Evolutionary conservation across 2,888 invertebrate genomes (phyloP).

Genomic region (Drosophila maculinotata): DNA sequence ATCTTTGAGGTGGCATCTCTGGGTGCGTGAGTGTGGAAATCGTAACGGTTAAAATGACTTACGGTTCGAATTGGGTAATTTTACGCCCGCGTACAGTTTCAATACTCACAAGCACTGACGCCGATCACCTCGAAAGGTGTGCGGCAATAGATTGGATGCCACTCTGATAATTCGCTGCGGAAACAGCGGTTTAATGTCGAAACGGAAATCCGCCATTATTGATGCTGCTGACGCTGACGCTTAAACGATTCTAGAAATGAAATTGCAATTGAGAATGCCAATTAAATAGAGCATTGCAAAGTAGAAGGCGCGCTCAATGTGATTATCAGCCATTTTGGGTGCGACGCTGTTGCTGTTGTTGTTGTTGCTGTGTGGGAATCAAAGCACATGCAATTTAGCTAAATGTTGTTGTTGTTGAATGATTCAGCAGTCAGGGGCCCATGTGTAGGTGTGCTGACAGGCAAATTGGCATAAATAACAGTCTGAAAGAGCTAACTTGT

Average conservation of each 20-base stretch:
- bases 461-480: constrained; percentile 17
- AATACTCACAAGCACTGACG: constrained; percentile 86
- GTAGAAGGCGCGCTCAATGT: constrained; percentile 50
- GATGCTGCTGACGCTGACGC: constrained; percentile 19
- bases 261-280: constrained; percentile 54
- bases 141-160: constrained; percentile 86
- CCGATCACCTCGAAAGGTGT: constrained; percentile 86
- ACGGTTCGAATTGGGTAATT: constrained; percentile 10
- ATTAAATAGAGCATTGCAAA: constrained; percentile 74
- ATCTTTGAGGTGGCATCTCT: constrained; percentile 88
- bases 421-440: constrained; percentile 52
- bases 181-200: constrained; percentile 86
- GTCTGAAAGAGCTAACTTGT: not conserved
- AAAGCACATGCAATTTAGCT: constrained; percentile 63
- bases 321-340: constrained; percentile 61
- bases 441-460: constrained; percentile 49
- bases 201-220: constrained; percentile 86
- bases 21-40: constrained; percentile 73
- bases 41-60: constrained; percentile 57
- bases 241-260: constrained; percentile 22
- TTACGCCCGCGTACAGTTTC: constrained; percentile 66
- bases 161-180: constrained; percentile 86
- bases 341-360: constrained; percentile 39
- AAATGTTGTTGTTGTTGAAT: constrained; percentile 39
- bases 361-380: constrained; percentile 61